These are phyloP conservation scores for Rhagonycha fulva DNA, from an alignment of 2,888 invertebrate species.

Conservation along the genomic window DNA sequence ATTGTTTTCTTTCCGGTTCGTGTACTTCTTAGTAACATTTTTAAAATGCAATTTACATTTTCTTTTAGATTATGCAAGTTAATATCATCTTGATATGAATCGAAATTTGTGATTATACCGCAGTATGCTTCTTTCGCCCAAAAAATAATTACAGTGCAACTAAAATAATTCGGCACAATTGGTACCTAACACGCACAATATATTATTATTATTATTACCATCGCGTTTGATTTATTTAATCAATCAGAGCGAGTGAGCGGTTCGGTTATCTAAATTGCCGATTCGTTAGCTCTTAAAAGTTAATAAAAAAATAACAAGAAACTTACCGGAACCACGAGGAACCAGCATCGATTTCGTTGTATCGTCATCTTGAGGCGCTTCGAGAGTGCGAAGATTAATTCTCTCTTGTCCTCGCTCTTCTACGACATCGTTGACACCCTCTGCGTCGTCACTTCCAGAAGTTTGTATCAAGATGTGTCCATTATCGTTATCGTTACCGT, in stretches of 20 bases:
- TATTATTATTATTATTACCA: background rate
- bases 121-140: slow-evolving; percentile 11
- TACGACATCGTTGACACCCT: slow-evolving; percentile 29
- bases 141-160: background rate
- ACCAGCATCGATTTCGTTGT: slow-evolving; percentile 43
- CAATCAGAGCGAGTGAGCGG: background rate
- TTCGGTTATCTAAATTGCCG: background rate
- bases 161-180: background rate
- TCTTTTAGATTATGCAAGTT: slow-evolving; percentile 29
- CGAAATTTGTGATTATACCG: slow-evolving; percentile 14
- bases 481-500: slow-evolving; percentile 48
- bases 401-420: slow-evolving; percentile 26
- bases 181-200: background rate
- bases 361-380: slow-evolving; percentile 46
- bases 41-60: slow-evolving; percentile 45
- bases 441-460: slow-evolving; percentile 40
- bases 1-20: slow-evolving; percentile 39
- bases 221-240: background rate
- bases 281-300: background rate
- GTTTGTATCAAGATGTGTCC: slow-evolving; percentile 51
- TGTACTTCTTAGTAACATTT: slow-evolving; percentile 44
- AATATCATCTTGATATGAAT: background rate
- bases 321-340: slow-evolving; percentile 51
- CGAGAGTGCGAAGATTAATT: slow-evolving; percentile 41
- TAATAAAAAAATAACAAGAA: background rate